Evolutionary conservation across 2,888 invertebrate genomes (phyloP), one percentile per base, ranked within the genome.

Genomic region (Falcaria lacertinaria): DNA sequence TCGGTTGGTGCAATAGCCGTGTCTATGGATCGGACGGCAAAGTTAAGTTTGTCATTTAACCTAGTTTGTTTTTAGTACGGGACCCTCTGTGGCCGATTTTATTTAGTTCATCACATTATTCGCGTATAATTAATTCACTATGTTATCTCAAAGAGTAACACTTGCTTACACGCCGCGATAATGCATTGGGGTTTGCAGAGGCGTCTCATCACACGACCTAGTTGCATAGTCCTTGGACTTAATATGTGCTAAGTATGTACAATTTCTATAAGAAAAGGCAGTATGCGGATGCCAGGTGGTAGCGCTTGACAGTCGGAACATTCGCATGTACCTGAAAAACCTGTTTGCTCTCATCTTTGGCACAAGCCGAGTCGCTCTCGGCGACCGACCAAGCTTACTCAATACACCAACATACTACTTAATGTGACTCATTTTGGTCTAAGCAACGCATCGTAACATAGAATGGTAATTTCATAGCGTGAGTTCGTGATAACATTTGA

Each of bases 191-290:
- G 28, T 28, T 28, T 28, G 28, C 28, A 28, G 28, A 28, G 8
- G 28, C 28, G 49, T 52, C 50, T 57, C 42, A 60, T 60, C 60
- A 58, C 57, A 57, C 64, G 70, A 65, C 80, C 80, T 59, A 77
- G 54, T 65, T 79, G 52, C 15, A 7, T 44, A 60, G 69, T 61
- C 80, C 80, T 81, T 77, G 80, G 67, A 54, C 73, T 67, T 71
- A 74, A 73, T 81, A 68, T 64, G 50, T 48, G 49, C 52, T 55
- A 64, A 54, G 7, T 14, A 22, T 22, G 11, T 52, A 57, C 44
- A 57, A 57, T 42, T 66, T 56, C 54, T 57, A 52, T 55, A 50
- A 59, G 59, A 67, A 59, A 63, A 55, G 48, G 41, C 42, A 17
- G 40, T 19, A 32, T 39, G 34, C 41, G 38, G 46, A 44, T 42